Evolutionary conservation across 2,113 vertebrate genomes (phyloP).

Genomic region (Neomonachus schauinslandi): DNA sequence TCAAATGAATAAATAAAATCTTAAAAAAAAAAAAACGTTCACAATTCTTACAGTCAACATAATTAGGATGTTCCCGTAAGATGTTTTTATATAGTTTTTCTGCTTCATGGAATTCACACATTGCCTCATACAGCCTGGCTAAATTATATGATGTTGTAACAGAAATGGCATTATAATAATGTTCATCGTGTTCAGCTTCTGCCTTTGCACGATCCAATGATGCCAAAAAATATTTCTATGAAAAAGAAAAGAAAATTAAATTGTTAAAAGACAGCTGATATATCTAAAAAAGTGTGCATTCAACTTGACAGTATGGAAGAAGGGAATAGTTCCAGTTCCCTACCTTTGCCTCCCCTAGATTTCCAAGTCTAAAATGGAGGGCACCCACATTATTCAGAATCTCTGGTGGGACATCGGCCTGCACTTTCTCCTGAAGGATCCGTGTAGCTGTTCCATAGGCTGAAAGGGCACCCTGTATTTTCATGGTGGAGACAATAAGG

Average conservation of each 20-base stretch:
- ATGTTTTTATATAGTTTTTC: slow-evolving; percentile 99
- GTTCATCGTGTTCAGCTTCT: slow-evolving; percentile 98
- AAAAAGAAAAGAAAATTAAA: slow-evolving; percentile 62
- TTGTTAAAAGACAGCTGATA: neutral
- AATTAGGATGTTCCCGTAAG: slow-evolving; percentile 98
- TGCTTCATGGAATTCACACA: slow-evolving; percentile 99
- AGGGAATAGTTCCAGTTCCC: neutral
- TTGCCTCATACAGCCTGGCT: slow-evolving; percentile 97
- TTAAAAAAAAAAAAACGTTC: neutral
- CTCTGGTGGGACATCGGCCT: slow-evolving; percentile 98
- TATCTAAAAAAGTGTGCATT: neutral
- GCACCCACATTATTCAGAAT: slow-evolving; percentile 99
- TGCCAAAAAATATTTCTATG: slow-evolving; percentile 98
- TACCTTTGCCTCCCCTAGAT: slow-evolving; percentile 98
- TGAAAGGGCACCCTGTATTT: slow-evolving; percentile 93
- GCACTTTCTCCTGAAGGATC: slow-evolving; percentile 99
- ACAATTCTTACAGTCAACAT: slow-evolving; percentile 96
- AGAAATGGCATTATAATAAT: slow-evolving; percentile 99
- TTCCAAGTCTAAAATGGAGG: slow-evolving; percentile 98
- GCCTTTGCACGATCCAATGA: slow-evolving; percentile 98
- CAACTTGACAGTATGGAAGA: neutral
- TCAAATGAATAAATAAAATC: neutral
- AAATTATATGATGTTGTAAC: slow-evolving; percentile 99
- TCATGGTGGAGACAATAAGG: neutral
- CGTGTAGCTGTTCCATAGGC: slow-evolving; percentile 98